phyloP scores from a whole-genome alignment of 2,888 invertebrate genomes.

The Volucella bombylans region DNA sequence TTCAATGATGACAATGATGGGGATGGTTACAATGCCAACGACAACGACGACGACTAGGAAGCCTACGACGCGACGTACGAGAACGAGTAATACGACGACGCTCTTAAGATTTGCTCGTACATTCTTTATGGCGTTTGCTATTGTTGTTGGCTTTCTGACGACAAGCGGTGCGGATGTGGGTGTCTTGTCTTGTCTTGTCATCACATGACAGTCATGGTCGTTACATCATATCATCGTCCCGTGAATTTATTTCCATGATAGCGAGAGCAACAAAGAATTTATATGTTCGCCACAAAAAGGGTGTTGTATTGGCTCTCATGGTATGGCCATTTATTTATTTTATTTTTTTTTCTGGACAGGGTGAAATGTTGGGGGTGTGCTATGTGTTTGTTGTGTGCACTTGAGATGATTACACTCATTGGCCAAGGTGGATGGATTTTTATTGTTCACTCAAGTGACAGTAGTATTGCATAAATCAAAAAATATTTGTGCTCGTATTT shows the following conservation, averaged over 20 bases:
- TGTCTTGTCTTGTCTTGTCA: conserved; percentile 37
- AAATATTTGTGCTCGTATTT: conserved; percentile 54
- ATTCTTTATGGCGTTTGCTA: conserved; percentile 16
- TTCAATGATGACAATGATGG: too few relatives aligned
- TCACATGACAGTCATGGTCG: neutral
- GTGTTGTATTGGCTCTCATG: conserved; percentile 57
- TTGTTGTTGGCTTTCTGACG: conserved; percentile 26
- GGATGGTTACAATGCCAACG: neutral
- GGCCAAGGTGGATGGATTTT: conserved; percentile 38
- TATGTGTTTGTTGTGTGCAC: conserved; percentile 11
- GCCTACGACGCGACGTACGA: neutral
- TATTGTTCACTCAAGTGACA: conserved; percentile 69
- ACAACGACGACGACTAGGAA: neutral
- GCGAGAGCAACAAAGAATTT: conserved; percentile 41
- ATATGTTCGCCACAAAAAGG: conserved; percentile 50
- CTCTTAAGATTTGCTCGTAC: conserved; percentile 49
- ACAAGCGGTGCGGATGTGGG: neutral
- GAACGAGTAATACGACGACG: conserved; percentile 23
- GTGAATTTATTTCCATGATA: conserved; percentile 52
- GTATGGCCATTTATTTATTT: conserved; percentile 47
- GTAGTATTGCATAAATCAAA: conserved; percentile 64
- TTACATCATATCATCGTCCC: conserved; percentile 41
- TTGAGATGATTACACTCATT: conserved; percentile 51
- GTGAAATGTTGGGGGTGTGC: neutral
- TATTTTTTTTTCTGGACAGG: neutral